These are phyloP conservation scores for Xenopus petersii DNA, from an alignment of 2,797 vertebrate genomes.

Conservation along the genomic window DNA sequence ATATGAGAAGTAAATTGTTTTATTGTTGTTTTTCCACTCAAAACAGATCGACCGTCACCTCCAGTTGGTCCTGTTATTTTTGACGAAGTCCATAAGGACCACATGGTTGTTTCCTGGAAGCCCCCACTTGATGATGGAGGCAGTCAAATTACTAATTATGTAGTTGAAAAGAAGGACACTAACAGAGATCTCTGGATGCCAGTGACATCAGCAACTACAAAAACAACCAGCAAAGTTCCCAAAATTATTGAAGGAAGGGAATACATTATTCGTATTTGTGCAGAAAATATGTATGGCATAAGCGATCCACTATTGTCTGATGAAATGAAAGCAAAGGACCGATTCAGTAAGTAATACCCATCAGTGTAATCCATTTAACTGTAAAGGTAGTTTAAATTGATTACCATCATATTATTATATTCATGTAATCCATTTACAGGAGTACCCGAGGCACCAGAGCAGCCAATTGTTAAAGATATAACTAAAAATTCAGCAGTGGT, in stretches of 20 bases:
- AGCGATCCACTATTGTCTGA: conserved; percentile 93
- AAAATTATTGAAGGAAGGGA: conserved; percentile 90
- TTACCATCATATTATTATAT: conserved; percentile 36
- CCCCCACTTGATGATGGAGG: conserved; percentile 93
- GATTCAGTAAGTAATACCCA: conserved; percentile 82
- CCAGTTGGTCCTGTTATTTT: conserved; percentile 92
- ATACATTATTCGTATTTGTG: conserved; percentile 89
- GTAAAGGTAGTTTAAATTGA: not conserved
- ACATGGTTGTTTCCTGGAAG: conserved; percentile 95
- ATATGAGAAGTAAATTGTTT: conserved; percentile 25
- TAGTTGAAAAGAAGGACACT: conserved; percentile 88
- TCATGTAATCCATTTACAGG: conserved; percentile 63
- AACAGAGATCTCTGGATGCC: conserved; percentile 92
- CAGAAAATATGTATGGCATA: conserved; percentile 96
- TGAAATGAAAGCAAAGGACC: conserved; percentile 94
- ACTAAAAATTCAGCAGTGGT: conserved; percentile 87
- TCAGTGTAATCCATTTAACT: not conserved
- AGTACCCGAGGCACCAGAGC: conserved; percentile 94
- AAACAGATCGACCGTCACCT: conserved; percentile 87
- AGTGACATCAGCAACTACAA: conserved; percentile 86
- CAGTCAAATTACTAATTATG: conserved; percentile 88
- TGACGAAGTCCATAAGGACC: conserved; percentile 91
- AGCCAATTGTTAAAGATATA: conserved; percentile 84
- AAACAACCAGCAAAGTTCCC: conserved; percentile 90
- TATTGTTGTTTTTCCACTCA: conserved; percentile 29